A percentile compares a stretch with the other conserved stretches of the same genome.
These are phyloP conservation scores for Eriocheir sinensis DNA, from an alignment of 1,140 invertebrate genomes.

Conservation along the genomic window DNA sequence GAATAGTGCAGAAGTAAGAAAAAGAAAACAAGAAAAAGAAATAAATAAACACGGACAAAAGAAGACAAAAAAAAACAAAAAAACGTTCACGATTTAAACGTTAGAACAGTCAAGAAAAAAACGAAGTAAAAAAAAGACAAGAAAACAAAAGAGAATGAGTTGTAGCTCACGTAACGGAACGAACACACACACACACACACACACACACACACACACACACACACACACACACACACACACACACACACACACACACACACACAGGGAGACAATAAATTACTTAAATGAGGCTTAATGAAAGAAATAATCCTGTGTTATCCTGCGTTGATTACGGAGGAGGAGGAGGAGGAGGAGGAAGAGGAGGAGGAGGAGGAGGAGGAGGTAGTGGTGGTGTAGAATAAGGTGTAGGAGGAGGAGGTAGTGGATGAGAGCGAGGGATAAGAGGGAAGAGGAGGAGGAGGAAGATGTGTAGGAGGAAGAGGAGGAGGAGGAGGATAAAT, in stretches of 20 bases:
- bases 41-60: neutral
- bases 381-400: neutral
- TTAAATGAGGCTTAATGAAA: neutral
- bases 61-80: neutral
- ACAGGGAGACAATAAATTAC: neutral
- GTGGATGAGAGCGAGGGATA: no score
- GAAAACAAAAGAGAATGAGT: neutral
- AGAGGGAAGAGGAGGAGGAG: neutral
- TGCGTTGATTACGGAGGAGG: neutral
- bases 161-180: neutral
- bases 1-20: neutral
- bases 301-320: neutral
- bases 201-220: neutral
- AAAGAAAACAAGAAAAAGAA: neutral
- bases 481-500: slow-evolving; percentile 4
- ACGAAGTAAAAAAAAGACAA: neutral
- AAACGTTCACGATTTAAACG: neutral
- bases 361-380: neutral
- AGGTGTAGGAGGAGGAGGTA: no score
- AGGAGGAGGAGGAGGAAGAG: neutral
- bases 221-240: neutral
- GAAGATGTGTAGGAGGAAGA: no score
- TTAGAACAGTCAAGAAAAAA: neutral
- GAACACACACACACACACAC: neutral
- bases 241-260: neutral